phyloP scores from a whole-genome alignment of 2,888 invertebrate genomes.

The Euzophera pinguis region DNA sequence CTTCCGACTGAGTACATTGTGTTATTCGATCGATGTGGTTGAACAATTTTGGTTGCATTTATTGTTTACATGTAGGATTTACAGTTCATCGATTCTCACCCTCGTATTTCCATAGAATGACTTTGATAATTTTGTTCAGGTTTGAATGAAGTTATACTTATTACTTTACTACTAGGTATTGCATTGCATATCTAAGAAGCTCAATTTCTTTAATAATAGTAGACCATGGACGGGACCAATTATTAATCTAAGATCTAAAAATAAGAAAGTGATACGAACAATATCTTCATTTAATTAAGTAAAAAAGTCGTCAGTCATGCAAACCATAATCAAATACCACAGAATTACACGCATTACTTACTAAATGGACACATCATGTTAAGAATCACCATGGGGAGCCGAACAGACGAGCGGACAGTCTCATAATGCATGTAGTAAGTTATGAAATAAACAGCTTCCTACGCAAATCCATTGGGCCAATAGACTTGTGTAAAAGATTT shows the following conservation, averaged over 20 bases:
- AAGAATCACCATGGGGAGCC: neutral
- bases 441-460: conserved; percentile 7
- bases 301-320: neutral
- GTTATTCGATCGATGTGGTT: neutral
- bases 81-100: conserved; percentile 44
- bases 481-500: neutral
- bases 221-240: too few species aligned
- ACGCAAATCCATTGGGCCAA: neutral
- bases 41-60: neutral
- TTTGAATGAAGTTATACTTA: too few species aligned
- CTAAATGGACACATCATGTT: neutral
- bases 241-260: too few species aligned
- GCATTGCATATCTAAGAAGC: too few species aligned
- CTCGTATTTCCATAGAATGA: conserved; percentile 17
- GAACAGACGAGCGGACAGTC: neutral
- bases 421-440: neutral
- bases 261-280: too few species aligned
- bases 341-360: conserved; percentile 1
- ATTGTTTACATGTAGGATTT: conserved; percentile 30
- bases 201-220: too few species aligned
- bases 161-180: too few species aligned
- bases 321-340: neutral
- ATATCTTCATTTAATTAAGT: neutral
- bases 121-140: neutral
- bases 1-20: too few species aligned